These are phyloP conservation scores for Promerops cafer DNA, from an alignment of 2,113 vertebrate species.

Conservation along the genomic window DNA sequence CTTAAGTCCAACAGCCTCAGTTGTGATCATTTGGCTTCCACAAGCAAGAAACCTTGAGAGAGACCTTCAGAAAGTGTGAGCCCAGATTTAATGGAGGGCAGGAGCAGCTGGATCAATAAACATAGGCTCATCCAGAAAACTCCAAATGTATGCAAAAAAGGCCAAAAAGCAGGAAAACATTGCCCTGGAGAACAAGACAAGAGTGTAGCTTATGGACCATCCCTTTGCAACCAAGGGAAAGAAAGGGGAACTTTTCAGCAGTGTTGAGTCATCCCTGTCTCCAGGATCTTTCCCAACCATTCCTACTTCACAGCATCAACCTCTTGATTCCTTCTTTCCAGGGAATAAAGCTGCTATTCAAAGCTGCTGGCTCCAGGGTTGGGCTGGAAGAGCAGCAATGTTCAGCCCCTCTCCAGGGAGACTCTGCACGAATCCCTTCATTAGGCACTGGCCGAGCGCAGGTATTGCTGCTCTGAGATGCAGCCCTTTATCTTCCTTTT, in stretches of 20 bases:
- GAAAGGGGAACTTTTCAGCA: neutral
- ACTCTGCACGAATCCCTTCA: neutral
- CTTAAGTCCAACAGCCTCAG: neutral
- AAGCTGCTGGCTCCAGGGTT: neutral
- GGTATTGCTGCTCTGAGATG: fast-evolving
- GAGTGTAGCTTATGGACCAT: neutral
- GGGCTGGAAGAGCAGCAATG: neutral
- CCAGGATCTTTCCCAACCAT: neutral
- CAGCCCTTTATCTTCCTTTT: neutral
- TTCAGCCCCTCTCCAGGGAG: neutral
- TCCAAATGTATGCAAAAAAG: neutral
- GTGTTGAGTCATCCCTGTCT: fast-evolving
- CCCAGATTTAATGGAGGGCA: neutral
- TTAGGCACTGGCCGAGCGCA: fast-evolving
- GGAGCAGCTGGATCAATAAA: neutral
- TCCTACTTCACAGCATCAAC: neutral
- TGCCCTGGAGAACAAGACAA: neutral
- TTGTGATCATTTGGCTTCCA: neutral
- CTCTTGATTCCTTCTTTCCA: neutral
- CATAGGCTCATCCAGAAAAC: neutral
- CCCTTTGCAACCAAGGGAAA: neutral
- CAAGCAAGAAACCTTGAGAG: neutral
- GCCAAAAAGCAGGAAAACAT: neutral
- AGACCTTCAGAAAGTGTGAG: neutral
- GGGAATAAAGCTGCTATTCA: neutral